Base-by-base conservation (phyloP, 2,113 vertebrate species). In the Heterocephalus glaber region DNA sequence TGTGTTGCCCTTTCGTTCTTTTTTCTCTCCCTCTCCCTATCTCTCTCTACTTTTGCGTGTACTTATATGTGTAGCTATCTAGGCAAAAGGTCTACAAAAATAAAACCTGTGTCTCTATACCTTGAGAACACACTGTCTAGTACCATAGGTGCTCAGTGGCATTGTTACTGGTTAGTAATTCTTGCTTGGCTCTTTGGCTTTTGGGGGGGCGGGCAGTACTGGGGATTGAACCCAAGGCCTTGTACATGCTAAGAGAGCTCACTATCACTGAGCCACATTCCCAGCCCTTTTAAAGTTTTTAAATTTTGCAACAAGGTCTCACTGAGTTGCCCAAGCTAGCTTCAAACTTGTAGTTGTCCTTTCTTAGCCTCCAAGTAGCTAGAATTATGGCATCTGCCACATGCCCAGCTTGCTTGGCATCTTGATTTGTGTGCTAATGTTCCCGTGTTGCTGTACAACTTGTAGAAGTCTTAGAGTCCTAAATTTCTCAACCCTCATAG, bases 41-140 rank as follows among this genome's bases (percentile, higher is more conserved):
- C 63, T 58, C 41, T 26, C 9, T 61, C 65, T 92, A 17, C 47
- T 52, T 2, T 28, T 35, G 2, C 68, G 13, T n/a, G 26, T 47
- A n/a, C 41, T 30, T 1, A 60, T 56, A 4, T 70, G 13, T 68
- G 8, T 70, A 12, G 47, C 47, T n/a, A 22, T 19, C 54, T 83
- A 76, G 17, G 13, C 63, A 61, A 84, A 61, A 70, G 5, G 17
- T 72, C 56, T 95, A 4, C 84, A 49, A 66, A 92, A 97, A 87
- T 68, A 90, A 77, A 86, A 47, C 24, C 49, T 52, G 38, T 7
- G 47, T 70, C 72, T 86, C 61, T 4, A 16, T 74, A 52, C 60
- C 65, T 87, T 93, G 65, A 92, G 60, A 81, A 86, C 26, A 66
- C 7, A 33, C n/a, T n/a, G 17, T 38, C 63, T 58, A 11, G 35